phyloP scores from a whole-genome alignment of 2,113 vertebrate genomes.

The Menidia beryllina region DNA sequence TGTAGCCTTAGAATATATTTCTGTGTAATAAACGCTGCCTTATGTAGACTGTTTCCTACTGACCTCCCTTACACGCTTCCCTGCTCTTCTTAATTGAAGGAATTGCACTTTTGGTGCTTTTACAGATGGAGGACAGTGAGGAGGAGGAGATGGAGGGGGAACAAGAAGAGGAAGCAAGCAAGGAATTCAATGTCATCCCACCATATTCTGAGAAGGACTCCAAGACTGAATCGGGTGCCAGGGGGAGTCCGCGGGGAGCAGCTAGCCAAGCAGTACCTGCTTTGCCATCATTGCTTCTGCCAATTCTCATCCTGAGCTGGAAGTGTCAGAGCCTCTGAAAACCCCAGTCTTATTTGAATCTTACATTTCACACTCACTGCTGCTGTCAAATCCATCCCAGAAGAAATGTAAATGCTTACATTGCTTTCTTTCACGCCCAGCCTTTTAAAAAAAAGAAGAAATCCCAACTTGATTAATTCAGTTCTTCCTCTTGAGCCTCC shows the following conservation, averaged over 20 bases:
- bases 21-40: conserved; percentile 22
- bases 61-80: conserved; percentile 36
- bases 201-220: conserved; percentile 78
- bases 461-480: conserved; percentile 14
- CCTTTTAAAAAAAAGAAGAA: conserved; percentile 21
- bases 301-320: conserved; percentile 58
- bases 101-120: conserved; percentile 49
- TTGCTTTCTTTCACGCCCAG: conserved; percentile 8
- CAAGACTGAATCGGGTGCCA: conserved; percentile 59
- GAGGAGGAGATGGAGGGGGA: conserved; percentile 72
- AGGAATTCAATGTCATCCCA: conserved; percentile 75
- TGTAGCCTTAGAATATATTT: conserved; percentile 18
- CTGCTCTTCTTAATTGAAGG: conserved; percentile 51
- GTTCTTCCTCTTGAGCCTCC: conserved; percentile 29
- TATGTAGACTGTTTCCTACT: conserved; percentile 30
- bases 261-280: conserved; percentile 37
- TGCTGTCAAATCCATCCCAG: conserved; percentile 51
- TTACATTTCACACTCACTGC: conserved; percentile 34
- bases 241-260: conserved; percentile 64
- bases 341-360: conserved; percentile 22
- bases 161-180: conserved; percentile 49
- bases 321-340: conserved; percentile 59
- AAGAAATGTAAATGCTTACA: conserved; percentile 45
- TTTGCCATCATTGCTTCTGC: conserved; percentile 67
- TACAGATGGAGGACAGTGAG: conserved; percentile 74